Evolutionary conservation across 1,140 invertebrate genomes (phyloP).

Genomic region (Leptoteleia sp.): DNA sequence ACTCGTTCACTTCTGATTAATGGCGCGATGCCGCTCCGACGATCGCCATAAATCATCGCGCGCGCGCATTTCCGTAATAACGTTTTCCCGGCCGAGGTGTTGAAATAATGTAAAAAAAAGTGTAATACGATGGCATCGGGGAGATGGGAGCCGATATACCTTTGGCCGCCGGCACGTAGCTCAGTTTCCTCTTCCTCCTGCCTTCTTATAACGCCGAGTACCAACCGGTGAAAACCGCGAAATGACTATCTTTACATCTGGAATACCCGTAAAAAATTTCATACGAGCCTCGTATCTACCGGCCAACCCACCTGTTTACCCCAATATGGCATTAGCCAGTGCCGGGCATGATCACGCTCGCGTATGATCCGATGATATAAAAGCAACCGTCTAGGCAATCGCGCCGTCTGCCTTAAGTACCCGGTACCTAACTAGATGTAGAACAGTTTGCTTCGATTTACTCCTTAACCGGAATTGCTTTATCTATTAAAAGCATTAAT

Average conservation of each 20-base stretch:
- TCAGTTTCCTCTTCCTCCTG: slow-evolving; percentile 58
- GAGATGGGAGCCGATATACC: slow-evolving; percentile 44
- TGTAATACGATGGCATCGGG: slow-evolving; percentile 41
- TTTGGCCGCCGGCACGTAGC: slow-evolving; percentile 53
- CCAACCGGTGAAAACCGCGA: slow-evolving; percentile 50
- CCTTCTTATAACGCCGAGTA: slow-evolving; percentile 47
- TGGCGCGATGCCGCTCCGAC: too few relatives aligned
- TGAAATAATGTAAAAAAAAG: slow-evolving; percentile 53
- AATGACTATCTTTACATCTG: slow-evolving; percentile 63
- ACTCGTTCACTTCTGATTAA: too few relatives aligned
- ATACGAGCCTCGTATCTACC: slow-evolving; percentile 39
- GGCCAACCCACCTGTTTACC: slow-evolving; percentile 62
- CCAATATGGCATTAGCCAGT: slow-evolving; percentile 62
- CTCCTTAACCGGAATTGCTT: too few relatives aligned
- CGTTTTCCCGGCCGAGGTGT: slow-evolving; percentile 29
- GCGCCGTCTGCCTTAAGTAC: neutral
- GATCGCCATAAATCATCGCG: too few relatives aligned
- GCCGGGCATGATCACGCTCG: slow-evolving; percentile 27
- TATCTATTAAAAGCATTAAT: too few relatives aligned
- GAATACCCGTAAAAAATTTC: slow-evolving; percentile 50
- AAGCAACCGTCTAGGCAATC: slow-evolving; percentile 42
- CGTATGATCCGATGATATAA: slow-evolving; percentile 55
- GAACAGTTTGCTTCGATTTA: slow-evolving; percentile 5
- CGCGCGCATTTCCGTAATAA: too few relatives aligned
- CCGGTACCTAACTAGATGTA: slow-evolving; percentile 18